Evolutionary conservation across 2,113 vertebrate genomes (phyloP).

Genomic region (Aspiorhynchus laticeps): DNA sequence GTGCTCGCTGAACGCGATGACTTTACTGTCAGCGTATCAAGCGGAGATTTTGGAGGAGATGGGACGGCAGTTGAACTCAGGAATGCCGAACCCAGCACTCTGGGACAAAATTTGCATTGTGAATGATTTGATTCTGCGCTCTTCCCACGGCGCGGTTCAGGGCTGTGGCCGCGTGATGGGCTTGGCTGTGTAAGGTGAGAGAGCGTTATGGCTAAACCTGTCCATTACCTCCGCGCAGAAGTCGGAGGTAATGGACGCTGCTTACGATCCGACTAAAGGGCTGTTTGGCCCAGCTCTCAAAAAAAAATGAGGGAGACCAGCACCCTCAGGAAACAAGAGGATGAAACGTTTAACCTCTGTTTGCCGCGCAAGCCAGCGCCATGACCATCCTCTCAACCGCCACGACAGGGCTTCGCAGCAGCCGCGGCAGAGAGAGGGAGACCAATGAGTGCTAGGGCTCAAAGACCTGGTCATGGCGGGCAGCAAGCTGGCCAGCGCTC

Average conservation of each 20-base stretch:
- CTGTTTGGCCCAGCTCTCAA: slow-evolving; percentile 26
- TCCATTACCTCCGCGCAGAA: slow-evolving; percentile 5
- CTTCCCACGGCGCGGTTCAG: neutral
- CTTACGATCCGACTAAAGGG: slow-evolving; percentile 13
- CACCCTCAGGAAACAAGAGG: slow-evolving; percentile 34
- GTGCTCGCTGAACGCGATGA: neutral
- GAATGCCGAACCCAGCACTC: neutral
- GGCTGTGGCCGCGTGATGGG: neutral
- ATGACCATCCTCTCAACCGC: neutral
- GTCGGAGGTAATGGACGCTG: neutral
- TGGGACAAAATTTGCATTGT: neutral
- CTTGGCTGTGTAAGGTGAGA: neutral
- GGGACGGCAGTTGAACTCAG: neutral
- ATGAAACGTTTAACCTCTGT: slow-evolving; percentile 27
- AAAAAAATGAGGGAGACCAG: slow-evolving; percentile 35
- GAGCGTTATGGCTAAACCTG: neutral
- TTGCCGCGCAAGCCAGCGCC: neutral
- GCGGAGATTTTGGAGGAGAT: slow-evolving; percentile 4
- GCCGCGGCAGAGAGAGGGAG: neutral
- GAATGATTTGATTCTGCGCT: neutral
- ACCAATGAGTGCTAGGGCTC: neutral
- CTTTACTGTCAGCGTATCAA: neutral
- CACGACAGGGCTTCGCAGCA: neutral
- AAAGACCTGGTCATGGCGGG: neutral
- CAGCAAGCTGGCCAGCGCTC: neutral